Percentiles rank a stretch among this genome's conserved stretches.
phyloP scores from a whole-genome alignment of 2,888 invertebrate genomes.

The Prosopocoilus inquinatus region DNA sequence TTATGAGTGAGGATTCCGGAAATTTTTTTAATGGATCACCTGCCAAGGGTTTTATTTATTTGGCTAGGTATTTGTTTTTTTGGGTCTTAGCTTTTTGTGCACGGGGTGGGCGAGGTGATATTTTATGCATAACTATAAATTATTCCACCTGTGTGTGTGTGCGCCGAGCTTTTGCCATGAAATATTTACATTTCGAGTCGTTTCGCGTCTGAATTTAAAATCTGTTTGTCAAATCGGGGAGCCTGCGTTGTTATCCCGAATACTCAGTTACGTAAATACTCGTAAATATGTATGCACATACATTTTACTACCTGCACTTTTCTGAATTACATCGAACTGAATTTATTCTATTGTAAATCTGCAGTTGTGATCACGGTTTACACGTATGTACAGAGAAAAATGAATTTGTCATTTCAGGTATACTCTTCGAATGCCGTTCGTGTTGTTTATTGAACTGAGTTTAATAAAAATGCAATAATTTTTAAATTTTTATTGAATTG shows the following conservation, averaged over 20 bases:
- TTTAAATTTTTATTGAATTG: no score
- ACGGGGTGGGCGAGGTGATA: slow-evolving; percentile 25
- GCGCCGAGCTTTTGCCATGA: slow-evolving; percentile 38
- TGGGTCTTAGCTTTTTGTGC: no score
- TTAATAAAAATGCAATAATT: no score
- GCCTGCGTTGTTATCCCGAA: slow-evolving; percentile 15
- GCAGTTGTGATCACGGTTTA: neutral
- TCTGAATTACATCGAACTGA: no score
- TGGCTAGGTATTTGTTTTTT: no score
- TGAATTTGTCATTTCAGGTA: slow-evolving; percentile 4
- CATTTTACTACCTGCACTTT: no score
- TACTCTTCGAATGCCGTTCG: no score
- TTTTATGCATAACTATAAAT: slow-evolving; percentile 40
- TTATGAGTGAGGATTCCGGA: no score
- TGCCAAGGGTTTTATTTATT: neutral
- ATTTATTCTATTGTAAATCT: no score
- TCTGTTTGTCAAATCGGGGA: slow-evolving; percentile 40
- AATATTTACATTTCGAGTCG: slow-evolving; percentile 41
- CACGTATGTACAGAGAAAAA: slow-evolving; percentile 1
- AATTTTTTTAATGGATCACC: slow-evolving; percentile 12
- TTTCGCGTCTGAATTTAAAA: slow-evolving; percentile 39
- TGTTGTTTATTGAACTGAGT: no score
- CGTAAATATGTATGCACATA: slow-evolving; percentile 5
- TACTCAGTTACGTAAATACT: slow-evolving; percentile 4
- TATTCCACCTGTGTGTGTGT: slow-evolving; percentile 35